phyloP scores from a whole-genome alignment of 1,140 invertebrate genomes.

The Coelopa frigida region DNA sequence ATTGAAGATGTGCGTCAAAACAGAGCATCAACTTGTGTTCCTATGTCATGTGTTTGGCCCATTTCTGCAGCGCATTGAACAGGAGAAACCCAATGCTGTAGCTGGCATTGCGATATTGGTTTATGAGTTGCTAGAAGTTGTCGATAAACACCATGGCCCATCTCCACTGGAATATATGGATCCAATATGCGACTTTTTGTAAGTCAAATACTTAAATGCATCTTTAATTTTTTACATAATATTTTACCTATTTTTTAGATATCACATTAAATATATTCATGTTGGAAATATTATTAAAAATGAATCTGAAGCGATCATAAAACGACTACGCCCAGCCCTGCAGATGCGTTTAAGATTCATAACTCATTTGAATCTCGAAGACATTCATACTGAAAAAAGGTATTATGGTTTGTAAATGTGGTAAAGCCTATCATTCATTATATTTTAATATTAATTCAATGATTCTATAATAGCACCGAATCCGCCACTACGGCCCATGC shows the following conservation, averaged over 20 bases:
- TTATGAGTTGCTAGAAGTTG: constrained; percentile 83
- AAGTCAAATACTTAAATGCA: constrained; percentile 31
- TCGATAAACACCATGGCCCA: constrained; percentile 61
- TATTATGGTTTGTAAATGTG: constrained; percentile 13
- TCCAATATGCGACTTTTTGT: constrained; percentile 89
- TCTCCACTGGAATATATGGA: constrained; percentile 78
- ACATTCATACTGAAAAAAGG: constrained; percentile 51
- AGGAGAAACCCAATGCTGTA: constrained; percentile 69
- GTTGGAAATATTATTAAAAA: constrained; percentile 90
- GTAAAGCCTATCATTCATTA: not conserved
- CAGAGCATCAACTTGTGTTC: constrained; percentile 84
- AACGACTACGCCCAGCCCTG: constrained; percentile 75
- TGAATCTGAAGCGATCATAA: constrained; percentile 83
- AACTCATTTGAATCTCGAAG: constrained; percentile 77
- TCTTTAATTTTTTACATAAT: not conserved
- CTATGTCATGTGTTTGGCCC: constrained; percentile 88
- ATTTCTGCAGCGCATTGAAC: constrained; percentile 75
- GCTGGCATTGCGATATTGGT: constrained; percentile 80
- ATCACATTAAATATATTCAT: constrained; percentile 95
- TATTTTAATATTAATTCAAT: not conserved
- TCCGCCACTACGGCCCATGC: constrained; percentile 2
- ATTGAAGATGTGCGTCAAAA: constrained; percentile 69
- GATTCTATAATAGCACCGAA: too few relatives aligned
- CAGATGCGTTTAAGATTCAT: constrained; percentile 88
- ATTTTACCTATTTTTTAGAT: constrained; percentile 44